phyloP scores from a whole-genome alignment of 2,113 vertebrate species.

The Phasianus colchicus region DNA sequence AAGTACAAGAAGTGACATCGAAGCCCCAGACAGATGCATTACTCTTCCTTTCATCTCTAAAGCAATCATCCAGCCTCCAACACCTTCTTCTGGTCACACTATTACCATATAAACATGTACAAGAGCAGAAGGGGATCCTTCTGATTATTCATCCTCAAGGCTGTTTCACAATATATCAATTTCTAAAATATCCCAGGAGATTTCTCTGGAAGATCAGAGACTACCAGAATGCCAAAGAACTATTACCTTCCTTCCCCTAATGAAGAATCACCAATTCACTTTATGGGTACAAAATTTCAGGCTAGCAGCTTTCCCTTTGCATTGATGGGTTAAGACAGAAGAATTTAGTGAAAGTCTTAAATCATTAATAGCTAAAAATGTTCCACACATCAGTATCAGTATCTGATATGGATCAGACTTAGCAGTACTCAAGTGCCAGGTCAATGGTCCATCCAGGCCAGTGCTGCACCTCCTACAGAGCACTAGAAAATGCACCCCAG shows the following conservation, averaged over 20 bases:
- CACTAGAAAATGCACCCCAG: rapidly evolving
- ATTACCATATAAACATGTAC: not conserved
- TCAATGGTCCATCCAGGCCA: too few relatives aligned
- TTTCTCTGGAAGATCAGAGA: not conserved
- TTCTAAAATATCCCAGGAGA: not conserved
- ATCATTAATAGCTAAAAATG: not conserved
- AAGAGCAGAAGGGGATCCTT: not conserved
- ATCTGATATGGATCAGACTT: not conserved
- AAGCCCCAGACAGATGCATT: not conserved
- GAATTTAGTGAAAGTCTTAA: not conserved
- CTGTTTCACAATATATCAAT: not conserved
- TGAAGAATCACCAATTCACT: not conserved
- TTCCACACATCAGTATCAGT: not conserved
- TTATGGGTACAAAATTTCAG: not conserved
- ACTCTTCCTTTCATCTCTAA: not conserved
- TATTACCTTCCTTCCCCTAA: not conserved
- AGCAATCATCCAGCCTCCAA: not conserved
- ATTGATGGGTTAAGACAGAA: not conserved
- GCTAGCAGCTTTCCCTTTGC: not conserved
- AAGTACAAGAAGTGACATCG: not conserved
- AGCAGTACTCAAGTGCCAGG: rapidly evolving
- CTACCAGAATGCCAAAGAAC: not conserved
- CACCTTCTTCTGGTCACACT: not conserved
- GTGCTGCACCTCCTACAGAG: not conserved
- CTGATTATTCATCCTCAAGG: not conserved